These are phyloP conservation scores for Allophyes oxyacanthae DNA, from an alignment of 2,888 invertebrate genomes.

Conservation along the genomic window DNA sequence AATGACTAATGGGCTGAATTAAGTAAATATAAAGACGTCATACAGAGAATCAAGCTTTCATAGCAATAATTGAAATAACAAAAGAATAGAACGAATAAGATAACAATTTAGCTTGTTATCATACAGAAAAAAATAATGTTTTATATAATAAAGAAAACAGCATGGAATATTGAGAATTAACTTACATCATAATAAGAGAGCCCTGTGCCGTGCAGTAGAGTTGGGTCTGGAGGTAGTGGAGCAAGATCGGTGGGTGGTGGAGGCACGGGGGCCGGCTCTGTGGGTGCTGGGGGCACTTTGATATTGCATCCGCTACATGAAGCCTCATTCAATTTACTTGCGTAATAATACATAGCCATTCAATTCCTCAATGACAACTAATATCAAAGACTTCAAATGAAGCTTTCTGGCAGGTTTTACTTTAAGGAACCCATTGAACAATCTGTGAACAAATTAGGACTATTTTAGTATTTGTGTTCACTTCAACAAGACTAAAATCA, in stretches of 20 bases:
- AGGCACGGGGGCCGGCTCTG: constrained; percentile 73
- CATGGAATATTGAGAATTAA: constrained; percentile 25
- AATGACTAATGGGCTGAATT: too few relatives aligned
- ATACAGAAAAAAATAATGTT: too few relatives aligned
- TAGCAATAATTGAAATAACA: too few relatives aligned
- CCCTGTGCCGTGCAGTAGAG: constrained; percentile 78
- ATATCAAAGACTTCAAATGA: constrained; percentile 62
- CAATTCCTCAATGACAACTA: constrained; percentile 74
- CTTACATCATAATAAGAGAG: constrained; percentile 85
- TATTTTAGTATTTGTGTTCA: neutral
- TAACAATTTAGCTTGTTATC: too few relatives aligned
- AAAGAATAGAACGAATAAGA: too few relatives aligned
- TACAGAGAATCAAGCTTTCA: too few relatives aligned
- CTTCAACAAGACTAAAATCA: neutral
- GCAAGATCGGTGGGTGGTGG: constrained; percentile 77
- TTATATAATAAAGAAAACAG: too few relatives aligned
- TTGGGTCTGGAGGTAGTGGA: constrained; percentile 75
- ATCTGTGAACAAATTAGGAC: constrained; percentile 55
- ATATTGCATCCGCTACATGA: constrained; percentile 89
- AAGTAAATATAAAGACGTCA: too few relatives aligned
- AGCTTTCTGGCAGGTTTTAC: constrained; percentile 61
- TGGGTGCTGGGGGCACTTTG: constrained; percentile 80
- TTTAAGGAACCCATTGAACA: constrained; percentile 69
- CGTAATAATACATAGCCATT: constrained; percentile 93
- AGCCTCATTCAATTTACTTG: constrained; percentile 91